phyloP scores from a whole-genome alignment of 2,113 vertebrate genomes.

The Salvator merianae region DNA sequence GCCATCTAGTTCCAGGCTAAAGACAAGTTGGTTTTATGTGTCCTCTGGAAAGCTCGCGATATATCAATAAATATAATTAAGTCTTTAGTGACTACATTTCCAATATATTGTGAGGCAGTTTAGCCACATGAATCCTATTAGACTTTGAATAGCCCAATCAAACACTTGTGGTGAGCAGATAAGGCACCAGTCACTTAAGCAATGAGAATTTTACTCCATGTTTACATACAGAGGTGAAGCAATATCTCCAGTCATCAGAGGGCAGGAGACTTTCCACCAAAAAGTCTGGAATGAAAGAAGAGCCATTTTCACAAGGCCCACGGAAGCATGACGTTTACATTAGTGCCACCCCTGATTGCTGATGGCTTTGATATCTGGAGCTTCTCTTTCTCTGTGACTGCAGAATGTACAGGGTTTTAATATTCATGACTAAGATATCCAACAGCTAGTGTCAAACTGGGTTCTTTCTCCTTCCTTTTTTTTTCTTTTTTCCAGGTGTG shows the following conservation, averaged over 20 bases:
- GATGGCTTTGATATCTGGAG: no score
- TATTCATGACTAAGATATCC: no score
- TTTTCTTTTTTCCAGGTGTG: no score
- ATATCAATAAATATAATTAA: not conserved
- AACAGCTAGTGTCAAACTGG: no score
- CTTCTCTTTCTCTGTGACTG: no score
- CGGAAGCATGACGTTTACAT: no score
- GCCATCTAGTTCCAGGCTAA: not conserved
- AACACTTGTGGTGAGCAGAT: rapidly evolving
- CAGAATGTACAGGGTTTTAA: no score
- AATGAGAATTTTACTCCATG: not conserved
- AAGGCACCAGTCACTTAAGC: slow-evolving; percentile 4
- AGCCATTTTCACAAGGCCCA: not conserved
- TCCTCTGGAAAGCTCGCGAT: slow-evolving; percentile 27
- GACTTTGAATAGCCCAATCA: slow-evolving; percentile 10
- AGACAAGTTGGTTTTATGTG: rapidly evolving
- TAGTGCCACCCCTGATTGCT: no score
- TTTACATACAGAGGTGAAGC: not conserved
- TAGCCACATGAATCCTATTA: slow-evolving; percentile 32
- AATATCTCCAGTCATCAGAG: not conserved
- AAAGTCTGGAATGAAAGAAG: not conserved
- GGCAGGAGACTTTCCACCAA: not conserved
- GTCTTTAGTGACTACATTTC: slow-evolving; percentile 3
- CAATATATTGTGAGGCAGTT: slow-evolving; percentile 32
- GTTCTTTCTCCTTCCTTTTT: no score